These are phyloP conservation scores for Drosophila antonietae DNA, from an alignment of 2,888 invertebrate genomes.

Conservation along the genomic window DNA sequence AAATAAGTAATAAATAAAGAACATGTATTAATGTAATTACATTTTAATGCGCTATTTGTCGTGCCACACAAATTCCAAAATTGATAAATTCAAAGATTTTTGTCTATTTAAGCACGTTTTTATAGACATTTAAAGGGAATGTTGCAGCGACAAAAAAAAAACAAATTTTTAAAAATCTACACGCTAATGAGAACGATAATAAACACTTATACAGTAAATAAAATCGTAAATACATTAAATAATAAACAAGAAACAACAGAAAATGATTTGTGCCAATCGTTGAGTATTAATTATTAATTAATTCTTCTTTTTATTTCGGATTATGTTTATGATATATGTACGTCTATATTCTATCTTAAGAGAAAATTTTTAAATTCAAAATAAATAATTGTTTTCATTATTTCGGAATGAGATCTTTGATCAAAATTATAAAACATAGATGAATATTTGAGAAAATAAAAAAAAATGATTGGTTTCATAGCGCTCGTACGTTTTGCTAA, in stretches of 20 bases:
- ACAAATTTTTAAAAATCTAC: constrained; percentile 76
- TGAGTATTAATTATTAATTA: constrained; percentile 10
- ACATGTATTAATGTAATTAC: constrained; percentile 43
- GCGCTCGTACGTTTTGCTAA: constrained; percentile 85
- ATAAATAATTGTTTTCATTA: neutral
- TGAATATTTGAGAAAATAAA: constrained; percentile 64
- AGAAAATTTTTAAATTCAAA: neutral
- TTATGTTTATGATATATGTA: constrained; percentile 5
- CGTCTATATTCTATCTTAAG: constrained; percentile 10
- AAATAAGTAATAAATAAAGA: constrained; percentile 32
- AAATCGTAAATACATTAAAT: constrained; percentile 43
- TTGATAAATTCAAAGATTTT: constrained; percentile 71
- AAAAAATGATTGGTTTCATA: constrained; percentile 85
- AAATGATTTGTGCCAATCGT: constrained; percentile 47
- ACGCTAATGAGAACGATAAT: constrained; percentile 74
- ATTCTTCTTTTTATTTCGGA: neutral
- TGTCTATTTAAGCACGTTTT: constrained; percentile 81
- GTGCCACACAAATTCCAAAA: constrained; percentile 36
- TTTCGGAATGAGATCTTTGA: constrained; percentile 12
- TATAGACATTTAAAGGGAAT: constrained; percentile 71
- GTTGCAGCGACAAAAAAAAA: constrained; percentile 48
- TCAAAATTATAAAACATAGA: constrained; percentile 32
- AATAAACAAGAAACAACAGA: constrained; percentile 1
- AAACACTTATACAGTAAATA: constrained; percentile 65
- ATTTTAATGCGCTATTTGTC: constrained; percentile 53